Conservation (phyloP, 2,113 vertebrate genomes). For the Cinclus mexicanus region DNA sequence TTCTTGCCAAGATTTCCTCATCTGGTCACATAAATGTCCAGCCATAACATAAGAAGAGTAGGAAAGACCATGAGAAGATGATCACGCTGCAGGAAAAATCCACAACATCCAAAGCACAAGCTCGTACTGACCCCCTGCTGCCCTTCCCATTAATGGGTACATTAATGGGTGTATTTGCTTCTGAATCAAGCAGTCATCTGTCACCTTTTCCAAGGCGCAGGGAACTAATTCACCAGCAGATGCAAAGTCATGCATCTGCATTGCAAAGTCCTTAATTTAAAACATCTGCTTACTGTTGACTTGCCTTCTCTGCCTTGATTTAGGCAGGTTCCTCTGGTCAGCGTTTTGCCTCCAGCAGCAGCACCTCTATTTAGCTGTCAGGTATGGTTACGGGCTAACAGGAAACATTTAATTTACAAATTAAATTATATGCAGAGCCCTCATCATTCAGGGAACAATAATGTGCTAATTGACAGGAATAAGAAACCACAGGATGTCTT, state of each 20-base stretch:
- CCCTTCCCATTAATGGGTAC: not conserved
- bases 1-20: not conserved
- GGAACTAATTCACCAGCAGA: not conserved
- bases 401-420: constrained; percentile 71
- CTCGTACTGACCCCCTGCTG: not conserved
- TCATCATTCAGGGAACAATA: constrained; percentile 39
- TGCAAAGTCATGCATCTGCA: not conserved
- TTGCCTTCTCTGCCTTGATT: not conserved
- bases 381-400: constrained; percentile 34
- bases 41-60: not conserved
- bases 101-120: not conserved
- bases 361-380: constrained; percentile 51
- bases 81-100: not conserved
- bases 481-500: constrained; percentile 48
- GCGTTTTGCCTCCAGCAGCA: not conserved
- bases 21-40: not conserved
- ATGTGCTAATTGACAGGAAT: constrained; percentile 66
- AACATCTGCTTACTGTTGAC: constrained; percentile 31
- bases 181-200: not conserved
- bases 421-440: constrained; percentile 15
- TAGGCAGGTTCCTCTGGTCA: constrained; percentile 7
- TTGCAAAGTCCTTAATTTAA: not conserved
- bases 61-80: not conserved
- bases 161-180: not conserved
- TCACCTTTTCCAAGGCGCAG: not conserved